These are phyloP conservation scores for Diachasmimorpha longicaudata DNA, from an alignment of 1,140 invertebrate species.

Conservation along the genomic window DNA sequence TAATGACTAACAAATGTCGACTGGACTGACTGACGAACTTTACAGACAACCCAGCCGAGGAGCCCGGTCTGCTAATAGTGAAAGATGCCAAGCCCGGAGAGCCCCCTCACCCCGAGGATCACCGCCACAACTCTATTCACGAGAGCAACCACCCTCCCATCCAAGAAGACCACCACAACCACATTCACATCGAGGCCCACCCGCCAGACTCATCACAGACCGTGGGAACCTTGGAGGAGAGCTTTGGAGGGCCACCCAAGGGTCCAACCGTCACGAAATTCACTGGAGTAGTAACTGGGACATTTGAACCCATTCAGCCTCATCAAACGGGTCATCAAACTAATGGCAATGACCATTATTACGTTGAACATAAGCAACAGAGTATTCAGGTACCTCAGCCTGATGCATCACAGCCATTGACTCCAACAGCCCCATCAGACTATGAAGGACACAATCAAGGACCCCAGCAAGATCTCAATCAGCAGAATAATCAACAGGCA, in stretches of 20 bases:
- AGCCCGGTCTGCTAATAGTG: constrained; percentile 1
- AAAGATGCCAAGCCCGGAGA: neutral
- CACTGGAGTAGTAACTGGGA: neutral
- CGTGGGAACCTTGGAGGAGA: neutral
- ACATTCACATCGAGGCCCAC: neutral
- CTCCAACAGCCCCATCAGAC: neutral
- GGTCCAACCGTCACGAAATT: neutral
- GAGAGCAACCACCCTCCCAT: neutral
- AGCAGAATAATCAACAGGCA: neutral
- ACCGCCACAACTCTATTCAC: neutral
- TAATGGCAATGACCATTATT: neutral
- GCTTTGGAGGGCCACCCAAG: neutral
- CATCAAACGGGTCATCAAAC: neutral
- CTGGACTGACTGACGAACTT: constrained; percentile 24
- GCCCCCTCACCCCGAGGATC: neutral
- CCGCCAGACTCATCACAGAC: neutral
- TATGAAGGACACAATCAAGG: neutral
- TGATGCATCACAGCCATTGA: neutral
- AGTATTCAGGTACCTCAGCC: neutral
- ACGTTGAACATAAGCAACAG: neutral
- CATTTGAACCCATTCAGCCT: neutral
- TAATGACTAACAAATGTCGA: neutral
- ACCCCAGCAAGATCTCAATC: neutral
- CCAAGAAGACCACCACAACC: neutral
- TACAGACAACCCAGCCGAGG: constrained; percentile 15